A percentile compares a stretch with the other conserved stretches of the same genome.
phyloP scores from a whole-genome alignment of 92 coral and sea anemone species.

The Umimayanthus kanabou region DNA sequence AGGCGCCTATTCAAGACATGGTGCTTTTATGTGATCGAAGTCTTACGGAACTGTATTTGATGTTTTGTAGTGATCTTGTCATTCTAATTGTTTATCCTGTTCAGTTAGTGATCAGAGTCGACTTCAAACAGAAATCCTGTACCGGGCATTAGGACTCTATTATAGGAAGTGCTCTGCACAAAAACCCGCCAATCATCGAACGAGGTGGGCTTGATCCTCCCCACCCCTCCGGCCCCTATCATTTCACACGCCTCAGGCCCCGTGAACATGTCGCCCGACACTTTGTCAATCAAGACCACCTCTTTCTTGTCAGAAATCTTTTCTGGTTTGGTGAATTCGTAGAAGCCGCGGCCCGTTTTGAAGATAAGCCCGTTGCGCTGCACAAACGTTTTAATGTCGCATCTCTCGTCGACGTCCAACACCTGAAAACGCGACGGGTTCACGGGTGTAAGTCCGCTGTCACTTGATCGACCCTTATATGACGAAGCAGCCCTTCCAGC shows the following conservation, averaged over 20 bases:
- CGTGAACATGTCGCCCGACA: constrained; percentile 93
- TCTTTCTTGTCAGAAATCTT: constrained; percentile 95
- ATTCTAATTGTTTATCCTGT: too few relatives aligned
- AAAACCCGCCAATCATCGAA: constrained; percentile 96
- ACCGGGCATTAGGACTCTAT: constrained; percentile 89
- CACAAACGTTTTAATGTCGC: constrained; percentile 92
- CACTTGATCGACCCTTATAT: constrained; percentile 50
- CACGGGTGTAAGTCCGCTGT: constrained; percentile 69
- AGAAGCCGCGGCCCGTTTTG: constrained; percentile 93
- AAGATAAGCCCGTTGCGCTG: constrained; percentile 80
- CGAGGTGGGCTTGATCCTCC: constrained; percentile 75
- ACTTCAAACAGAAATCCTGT: constrained; percentile 95
- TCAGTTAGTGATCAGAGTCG: constrained; percentile 73
- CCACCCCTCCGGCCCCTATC: constrained; percentile 93
- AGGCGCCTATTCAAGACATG: too few relatives aligned
- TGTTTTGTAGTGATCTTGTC: neutral
- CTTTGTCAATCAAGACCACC: constrained; percentile 87
- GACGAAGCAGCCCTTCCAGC: constrained; percentile 79
- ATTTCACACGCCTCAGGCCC: constrained; percentile 89
- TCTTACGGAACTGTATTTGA: too few relatives aligned
- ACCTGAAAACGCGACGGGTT: constrained; percentile 94
- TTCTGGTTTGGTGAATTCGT: constrained; percentile 96
- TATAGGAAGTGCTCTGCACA: constrained; percentile 98
- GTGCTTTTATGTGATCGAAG: too few relatives aligned
- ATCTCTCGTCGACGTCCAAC: constrained; percentile 87